phyloP scores from a whole-genome alignment of 2,797 vertebrate species.

The Lindbergichthys nudifrons region DNA sequence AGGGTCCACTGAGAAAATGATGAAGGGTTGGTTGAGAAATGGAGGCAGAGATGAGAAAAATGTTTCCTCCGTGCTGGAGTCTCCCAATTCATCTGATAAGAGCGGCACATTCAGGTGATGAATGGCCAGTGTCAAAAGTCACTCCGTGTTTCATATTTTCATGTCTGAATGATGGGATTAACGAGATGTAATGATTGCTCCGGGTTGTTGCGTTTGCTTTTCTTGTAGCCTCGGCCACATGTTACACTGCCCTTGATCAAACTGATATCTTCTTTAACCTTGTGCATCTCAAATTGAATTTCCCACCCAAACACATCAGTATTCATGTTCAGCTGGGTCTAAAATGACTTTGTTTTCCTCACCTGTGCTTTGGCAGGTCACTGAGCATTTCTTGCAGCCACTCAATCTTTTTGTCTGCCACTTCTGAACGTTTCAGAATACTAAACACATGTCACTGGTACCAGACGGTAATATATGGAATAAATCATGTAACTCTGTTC shows the following conservation, averaged over 20 bases:
- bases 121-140: constrained; percentile 63
- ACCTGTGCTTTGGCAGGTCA: no score
- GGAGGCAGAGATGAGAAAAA: constrained; percentile 58
- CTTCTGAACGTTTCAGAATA: no score
- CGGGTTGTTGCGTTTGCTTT: constrained; percentile 54
- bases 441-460: no score
- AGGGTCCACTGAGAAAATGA: constrained; percentile 52
- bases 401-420: no score
- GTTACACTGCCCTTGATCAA: constrained; percentile 39
- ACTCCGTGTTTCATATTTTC: constrained; percentile 63
- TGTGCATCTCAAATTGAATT: constrained; percentile 33
- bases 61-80: constrained; percentile 57
- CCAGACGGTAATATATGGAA: no score
- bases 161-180: constrained; percentile 66
- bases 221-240: constrained; percentile 38
- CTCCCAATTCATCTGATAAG: constrained; percentile 75
- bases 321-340: constrained; percentile 9
- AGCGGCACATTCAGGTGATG: constrained; percentile 60
- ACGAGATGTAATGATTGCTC: constrained; percentile 57
- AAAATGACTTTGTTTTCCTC: no score
- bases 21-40: constrained; percentile 60
- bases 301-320: constrained; percentile 13
- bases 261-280: constrained; percentile 38
- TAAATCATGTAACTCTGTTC: no score
- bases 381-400: no score